Evolutionary conservation across 1,140 invertebrate species (phyloP).

Genomic region (Drosophila trapezifrons): DNA sequence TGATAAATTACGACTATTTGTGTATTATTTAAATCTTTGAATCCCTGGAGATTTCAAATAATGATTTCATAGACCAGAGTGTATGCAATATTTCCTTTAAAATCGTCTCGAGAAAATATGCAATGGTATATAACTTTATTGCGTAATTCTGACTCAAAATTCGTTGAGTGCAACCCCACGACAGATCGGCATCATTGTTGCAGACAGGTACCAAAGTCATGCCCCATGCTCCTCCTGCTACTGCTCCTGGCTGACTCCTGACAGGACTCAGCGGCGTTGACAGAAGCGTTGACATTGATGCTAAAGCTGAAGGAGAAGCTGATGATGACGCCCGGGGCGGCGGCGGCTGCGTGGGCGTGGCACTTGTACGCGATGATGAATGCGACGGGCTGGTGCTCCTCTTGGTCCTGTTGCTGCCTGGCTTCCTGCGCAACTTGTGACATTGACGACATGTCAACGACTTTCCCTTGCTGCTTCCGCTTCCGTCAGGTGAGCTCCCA

Average conservation of each 20-base stretch:
- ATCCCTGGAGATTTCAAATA: too few relatives aligned
- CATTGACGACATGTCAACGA: constrained; percentile 70
- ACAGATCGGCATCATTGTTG: neutral
- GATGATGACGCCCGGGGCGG: constrained; percentile 8
- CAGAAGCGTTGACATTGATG: constrained; percentile 29
- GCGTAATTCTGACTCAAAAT: constrained; percentile 1
- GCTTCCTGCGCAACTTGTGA: constrained; percentile 49
- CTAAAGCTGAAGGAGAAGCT: constrained; percentile 1
- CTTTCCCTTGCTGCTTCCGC: constrained; percentile 57
- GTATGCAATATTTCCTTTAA: too few relatives aligned
- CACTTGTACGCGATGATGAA: constrained; percentile 57
- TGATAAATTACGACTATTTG: too few relatives aligned
- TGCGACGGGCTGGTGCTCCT: constrained; percentile 32
- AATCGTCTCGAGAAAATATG: too few relatives aligned
- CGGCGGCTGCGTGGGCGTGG: constrained; percentile 34
- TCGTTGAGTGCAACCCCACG: constrained; percentile 1
- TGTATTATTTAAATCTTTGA: too few relatives aligned
- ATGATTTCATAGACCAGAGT: too few relatives aligned
- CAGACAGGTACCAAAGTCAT: neutral
- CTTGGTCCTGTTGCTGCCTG: constrained; percentile 15
- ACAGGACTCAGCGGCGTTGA: constrained; percentile 27
- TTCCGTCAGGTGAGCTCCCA: constrained; percentile 29
- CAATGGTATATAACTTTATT: too few relatives aligned
- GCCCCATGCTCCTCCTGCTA: neutral
- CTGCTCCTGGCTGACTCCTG: constrained; percentile 14